Base-by-base conservation (phyloP, 2,888 invertebrate species). In the Kryphioiulus occultus region DNA sequence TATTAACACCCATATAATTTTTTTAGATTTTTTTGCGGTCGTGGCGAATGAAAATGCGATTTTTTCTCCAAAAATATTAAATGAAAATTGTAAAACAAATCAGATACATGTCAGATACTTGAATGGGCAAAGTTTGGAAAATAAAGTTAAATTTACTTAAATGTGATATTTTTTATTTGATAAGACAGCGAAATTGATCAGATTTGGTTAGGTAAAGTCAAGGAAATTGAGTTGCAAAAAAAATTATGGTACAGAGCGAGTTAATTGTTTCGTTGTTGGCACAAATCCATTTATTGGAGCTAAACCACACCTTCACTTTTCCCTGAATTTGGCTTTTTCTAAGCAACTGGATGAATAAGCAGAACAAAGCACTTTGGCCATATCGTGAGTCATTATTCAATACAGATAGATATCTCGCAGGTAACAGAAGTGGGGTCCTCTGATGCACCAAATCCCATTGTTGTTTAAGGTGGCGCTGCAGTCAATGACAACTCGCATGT, bases 321-420 rank as follows among this genome's bases (percentile, higher is more conserved):
- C 15, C 78, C 78, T 17, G 5, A 26, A 15, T 78, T 78, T 78
- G 30, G 78, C 78, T 78, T 32, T 78, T 59, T 30, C 5, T 1
- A 17, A 32, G 30, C 12, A 78, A 30, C 15, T 10, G 10, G 10
- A 26, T 68, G 68, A 68, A 68, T 68, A 68, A 26, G 68, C 22
- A 9, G 68, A 68, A 68, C 68, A 68, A 78, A 30, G 78, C 59
- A 68, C 59, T 68, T 68, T 68, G 22, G 12, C 78, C 78, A 78
- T 78, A 30, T 30, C 78, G 78, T 78, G 78, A 78, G 78, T 78
- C 78, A 78, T 78, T 78, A 78, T 78, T 30, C 78, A n/a, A n/a
- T n/a, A n/a, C n/a, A n/a, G 78, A 78, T 78, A 30, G 30, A 30
- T 78, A 78, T 78, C 78, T 26, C 3, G 26, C 30, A 30, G 78